Base-by-base conservation (phyloP, 2,797 vertebrate genomes). In the Cheirogaleus major region DNA sequence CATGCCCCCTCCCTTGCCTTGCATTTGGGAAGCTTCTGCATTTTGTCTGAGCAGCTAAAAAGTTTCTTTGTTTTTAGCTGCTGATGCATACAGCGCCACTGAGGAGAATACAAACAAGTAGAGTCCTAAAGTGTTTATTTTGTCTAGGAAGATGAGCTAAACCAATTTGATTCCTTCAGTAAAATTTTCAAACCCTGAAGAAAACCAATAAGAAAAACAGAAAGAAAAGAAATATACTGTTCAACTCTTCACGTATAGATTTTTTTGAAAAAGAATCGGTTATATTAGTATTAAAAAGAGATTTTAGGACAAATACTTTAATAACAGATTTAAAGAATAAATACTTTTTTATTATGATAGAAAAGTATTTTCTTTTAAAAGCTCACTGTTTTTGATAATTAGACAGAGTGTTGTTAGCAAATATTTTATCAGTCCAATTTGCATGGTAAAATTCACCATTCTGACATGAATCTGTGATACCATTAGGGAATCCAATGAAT, bases 41-140 rank as follows among this genome's bases (percentile, higher is more conserved):
- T 99, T 99, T 99, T 99, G 99, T 99, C 99, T 99, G 99, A 98
- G 98, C 98, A 98, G 98, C 99, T 99, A 99, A 99, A 97, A 99
- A 99, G 99, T 99, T 99, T 99, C 99, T 99, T 99, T 99, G 99
- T 99, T 99, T 99, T 99, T 99, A 99, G 99, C 99, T 99, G 99
- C 99, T 99, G 99, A 99, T 99, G 99, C 99, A 99, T 99, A 99
- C 98, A 97, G 98, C 97, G 97, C 98, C 93, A 97, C 99, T 99
- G 99, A 99, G 98, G 98, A 99, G 99, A 99, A 99, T 99, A 99
- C 99, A 99, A 99, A 99, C 99, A 99, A 99, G 98, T 98, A 95
- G 99, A 98, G 99, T 98, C 98, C 98, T 98, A 98, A 99, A 99
- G 99, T 99, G 99, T 99, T 99, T 99, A 99, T 99, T 99, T 99